Evolutionary conservation across 2,888 invertebrate species (phyloP), one percentile per base, ranked within the genome.

Genomic region (Euplagia quadripunctaria): DNA sequence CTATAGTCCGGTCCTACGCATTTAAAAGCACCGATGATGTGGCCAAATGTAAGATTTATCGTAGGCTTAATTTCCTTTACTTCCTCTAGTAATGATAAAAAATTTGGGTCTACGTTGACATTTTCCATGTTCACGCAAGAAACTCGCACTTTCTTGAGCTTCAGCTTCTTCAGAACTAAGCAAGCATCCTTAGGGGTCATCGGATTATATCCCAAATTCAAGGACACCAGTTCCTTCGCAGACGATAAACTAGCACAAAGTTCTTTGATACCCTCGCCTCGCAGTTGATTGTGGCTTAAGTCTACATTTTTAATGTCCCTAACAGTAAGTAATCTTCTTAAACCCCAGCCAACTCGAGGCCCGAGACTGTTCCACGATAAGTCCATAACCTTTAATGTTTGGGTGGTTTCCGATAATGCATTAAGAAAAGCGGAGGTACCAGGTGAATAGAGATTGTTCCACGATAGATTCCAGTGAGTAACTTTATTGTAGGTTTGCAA

Each of bases 301-400:
- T 93, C 82, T 46, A 94, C 80, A 63, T 80, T 58, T 43, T 75
- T 82, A 61, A 94, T 73, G 52, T 89, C 86, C 74, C 74, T 85
- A 52, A 91, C 74, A 11, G 85, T 70, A 55, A 92, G 73, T 6
- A 91, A 74, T 12, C 74, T 76, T 80, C 80, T 88, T 42, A 94
- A 77, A 14, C 84, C 92, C 4, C 52, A 76, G 11, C 89, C 90
- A 3, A 92, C 77, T 7, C 88, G 87, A 14, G 79, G 43, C 6
- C 91, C 90, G 12, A 94, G 77, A 0, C 88, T 76, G 75, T 91
- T 93, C 94, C 93, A 94, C 5, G 94, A 87, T 41, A 94, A 81
- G 85, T 93, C 81, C 58, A 94, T 71, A 61, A 88, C 88, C 82
- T 88, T 76, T 31, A 94, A 84, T 17, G 71, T 52, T 66, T 72